Evolutionary conservation across 2,888 invertebrate species (phyloP), one percentile per base, ranked within the genome.

Genomic region (Alviniconcha strummeri): DNA sequence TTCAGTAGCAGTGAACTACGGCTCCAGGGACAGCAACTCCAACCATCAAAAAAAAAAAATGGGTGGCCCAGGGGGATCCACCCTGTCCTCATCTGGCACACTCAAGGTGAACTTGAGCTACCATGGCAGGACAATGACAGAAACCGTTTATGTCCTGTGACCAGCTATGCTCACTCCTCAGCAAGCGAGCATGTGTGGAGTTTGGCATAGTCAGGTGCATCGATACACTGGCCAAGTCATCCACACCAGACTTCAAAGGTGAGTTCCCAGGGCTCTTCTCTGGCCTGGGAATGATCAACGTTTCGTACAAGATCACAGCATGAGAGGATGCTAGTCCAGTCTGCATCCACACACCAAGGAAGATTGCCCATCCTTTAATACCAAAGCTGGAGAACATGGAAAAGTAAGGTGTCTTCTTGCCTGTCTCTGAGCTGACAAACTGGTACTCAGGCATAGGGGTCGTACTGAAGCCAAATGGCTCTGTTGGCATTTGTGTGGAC

Each of bases 401-500:
- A 9, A 36, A 64, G 19, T 1, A 80, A n/a, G 83, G 83, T 11
- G 86, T 86, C 57, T 85, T 88, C 69, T 79, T 81, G 75, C 55
- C 57, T 17, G 85, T 88, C 8, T 83, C 82, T 36, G 83, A 85
- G 82, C 88, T 85, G 3, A 87, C 86, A 55, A 85, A 82, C 17
- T 87, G 87, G 89, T 84, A 84, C 75, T 78, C 84, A 36, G 81
- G 80, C 36, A 85, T 86, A 57, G 85, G 85, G 4, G 85, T 85
- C 11, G 84, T 86, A n/a, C 86, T 84, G 15, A 88, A 88, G 78
- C 64, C 67, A 52, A 85, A 81, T 60, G 83, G 81, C 55, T 55
- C 81, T 56, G 81, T 88, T 36, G 57, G 84, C 55, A 76, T 87
- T 57, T 87, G 86, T 80, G 79, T 84, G 19, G 85, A 89, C 77